phyloP scores from a whole-genome alignment of 2,797 vertebrate species.

The Gymnopithys bicolor region DNA sequence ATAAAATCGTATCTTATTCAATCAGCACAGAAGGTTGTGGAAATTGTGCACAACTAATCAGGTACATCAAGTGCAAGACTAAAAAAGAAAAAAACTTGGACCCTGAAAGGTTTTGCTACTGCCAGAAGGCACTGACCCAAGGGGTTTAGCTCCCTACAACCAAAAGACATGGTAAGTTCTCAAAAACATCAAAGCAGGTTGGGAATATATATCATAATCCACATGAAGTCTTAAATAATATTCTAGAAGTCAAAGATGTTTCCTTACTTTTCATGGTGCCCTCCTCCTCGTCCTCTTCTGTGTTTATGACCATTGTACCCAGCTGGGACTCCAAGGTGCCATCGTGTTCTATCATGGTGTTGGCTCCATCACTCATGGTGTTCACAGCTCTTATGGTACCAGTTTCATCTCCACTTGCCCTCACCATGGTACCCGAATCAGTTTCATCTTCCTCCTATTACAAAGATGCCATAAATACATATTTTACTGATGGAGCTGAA shows the following conservation, averaged over 20 bases:
- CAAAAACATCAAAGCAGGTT: not conserved
- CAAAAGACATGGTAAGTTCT: not conserved
- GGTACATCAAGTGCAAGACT: not conserved
- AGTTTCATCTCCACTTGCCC: slow-evolving; percentile 79
- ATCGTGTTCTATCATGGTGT: slow-evolving; percentile 87
- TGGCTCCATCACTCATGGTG: slow-evolving; percentile 77
- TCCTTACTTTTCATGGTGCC: slow-evolving; percentile 97
- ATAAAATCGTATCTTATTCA: not conserved
- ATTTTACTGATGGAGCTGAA: not conserved
- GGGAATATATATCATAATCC: not conserved
- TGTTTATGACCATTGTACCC: slow-evolving; percentile 96
- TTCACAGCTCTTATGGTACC: slow-evolving; percentile 86
- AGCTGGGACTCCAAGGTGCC: slow-evolving; percentile 86
- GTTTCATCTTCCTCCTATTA: slow-evolving; percentile 92
- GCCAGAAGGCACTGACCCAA: not conserved
- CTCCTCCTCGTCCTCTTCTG: slow-evolving; percentile 87
- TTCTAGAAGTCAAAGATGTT: not conserved
- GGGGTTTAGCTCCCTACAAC: not conserved
- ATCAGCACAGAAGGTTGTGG: not conserved
- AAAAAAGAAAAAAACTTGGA: not conserved
- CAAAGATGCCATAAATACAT: not conserved
- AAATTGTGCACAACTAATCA: not conserved
- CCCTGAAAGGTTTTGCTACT: not conserved
- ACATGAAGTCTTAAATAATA: not conserved
- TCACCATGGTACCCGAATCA: slow-evolving; percentile 93